Base-by-base conservation (phyloP, 2,888 invertebrate species). In the Drosophila tanythrix region DNA sequence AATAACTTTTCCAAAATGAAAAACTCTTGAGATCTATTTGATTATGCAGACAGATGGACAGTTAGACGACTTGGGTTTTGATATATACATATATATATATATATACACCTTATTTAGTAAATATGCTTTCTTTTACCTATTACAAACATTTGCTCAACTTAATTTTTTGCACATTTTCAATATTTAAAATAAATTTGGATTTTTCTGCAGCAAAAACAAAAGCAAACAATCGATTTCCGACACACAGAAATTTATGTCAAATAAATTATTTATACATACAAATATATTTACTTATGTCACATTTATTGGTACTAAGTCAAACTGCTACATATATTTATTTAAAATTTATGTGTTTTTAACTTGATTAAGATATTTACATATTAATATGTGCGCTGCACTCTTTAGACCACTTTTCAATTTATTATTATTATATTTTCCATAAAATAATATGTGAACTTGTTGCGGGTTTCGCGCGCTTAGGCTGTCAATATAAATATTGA, bases 1-100 rank as follows among this genome's bases (percentile, higher is more conserved):
- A 4, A 15, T 0, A 8, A 7, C 3, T 15, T 25, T 7, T 0
- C 2, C 1, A 25, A 46, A 0, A 13, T 21, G 7, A 13, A 21
- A 21, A 0, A 21, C 13, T 1, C 3, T 0, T 13, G 6, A 18
- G 15, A 18, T 18, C 6, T 36, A 15, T 36, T 7, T 15, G 10
- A 33, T 11, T 33, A 33, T 11, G 11, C 33, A 33, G 10, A 33
- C 33, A 33, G 10, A 33, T 33, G 33, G 11, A 33, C 31, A 10
- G 8, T 31, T 3, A 10, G 31, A 38, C 38, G n/a, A 38, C 10
- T n/a, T n/a, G 10, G 0, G 2, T 10, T 4, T 43, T 13, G 0
- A 13, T 0, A 18, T 46, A 21, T 13, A 21, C 0, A 18, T 46
- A 21, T 13, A 21, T 3, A n/a, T n/a, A n/a, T 0, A 18, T 46